Base-by-base conservation (phyloP, 2,113 vertebrate species). In the Oncorhynchus gorbuscha region DNA sequence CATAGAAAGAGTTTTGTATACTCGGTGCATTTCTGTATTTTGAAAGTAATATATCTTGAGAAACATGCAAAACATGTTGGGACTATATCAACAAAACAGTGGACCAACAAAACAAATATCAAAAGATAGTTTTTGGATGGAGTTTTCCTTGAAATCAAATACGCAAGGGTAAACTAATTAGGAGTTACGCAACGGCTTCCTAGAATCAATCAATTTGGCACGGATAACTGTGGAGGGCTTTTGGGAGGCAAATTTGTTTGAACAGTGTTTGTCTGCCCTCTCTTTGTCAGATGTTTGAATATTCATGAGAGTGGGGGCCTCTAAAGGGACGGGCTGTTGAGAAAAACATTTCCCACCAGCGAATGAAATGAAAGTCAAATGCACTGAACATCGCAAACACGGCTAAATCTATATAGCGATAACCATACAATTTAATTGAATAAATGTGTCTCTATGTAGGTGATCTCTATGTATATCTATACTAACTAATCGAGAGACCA, bases 211-310 rank as follows among this genome's bases (percentile, higher is more conserved):
- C 67, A 14, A 73, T 86, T 81, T 2, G 45, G n/a, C 66, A 28
- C 3, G 66, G 80, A 26, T 49, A n/a, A 82, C 39, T 82, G 48
- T 72, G 67, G n/a, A 9, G 11, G 39, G 64, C 32, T 55, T 81
- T 76, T 64, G 71, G 49, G 24, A 80, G 32, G 77, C 84, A 85
- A 88, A 89, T 84, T 90, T 79, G 85, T 82, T 83, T 76, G 75
- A 78, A 71, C 79, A 77, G 84, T 84, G 81, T 83, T 85, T 85
- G 79, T 84, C 83, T 74, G 74, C 78, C 71, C 35, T 1, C 8
- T 32, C 24, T 87, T 90, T 90, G 86, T 87, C 78, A 71, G 76
- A 61, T 20, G 39, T 73, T 48, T 90, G 88, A 90, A 89, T 92
- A 92, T 90, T 90, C 90, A 90, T 90, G 75, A 87, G 85, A 20